phyloP scores from a whole-genome alignment of 2,888 invertebrate genomes.

The Diplolepis rosae region DNA sequence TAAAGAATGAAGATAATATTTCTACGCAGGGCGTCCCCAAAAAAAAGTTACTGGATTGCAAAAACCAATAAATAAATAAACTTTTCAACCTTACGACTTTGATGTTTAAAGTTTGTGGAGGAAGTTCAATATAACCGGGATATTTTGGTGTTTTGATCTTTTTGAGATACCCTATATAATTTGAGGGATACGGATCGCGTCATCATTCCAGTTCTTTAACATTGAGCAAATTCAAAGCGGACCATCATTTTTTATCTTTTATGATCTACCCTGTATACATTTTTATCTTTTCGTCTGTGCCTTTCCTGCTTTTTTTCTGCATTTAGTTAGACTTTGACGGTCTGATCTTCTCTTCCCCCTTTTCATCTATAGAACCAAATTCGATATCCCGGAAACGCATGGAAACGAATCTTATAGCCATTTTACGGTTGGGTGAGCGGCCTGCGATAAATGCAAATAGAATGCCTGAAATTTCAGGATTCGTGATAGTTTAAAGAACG shows the following conservation, averaged over 20 bases:
- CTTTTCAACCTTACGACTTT: too few relatives aligned
- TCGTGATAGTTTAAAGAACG: slow-evolving; percentile 2
- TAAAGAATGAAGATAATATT: too few relatives aligned
- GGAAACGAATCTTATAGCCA: background rate
- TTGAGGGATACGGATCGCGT: background rate
- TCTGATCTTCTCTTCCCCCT: background rate
- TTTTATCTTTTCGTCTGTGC: background rate
- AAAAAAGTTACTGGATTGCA: too few relatives aligned
- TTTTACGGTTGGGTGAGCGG: slow-evolving; percentile 3
- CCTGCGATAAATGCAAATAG: slow-evolving; percentile 5
- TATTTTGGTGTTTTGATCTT: too few relatives aligned
- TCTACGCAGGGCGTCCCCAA: too few relatives aligned
- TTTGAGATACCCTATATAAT: background rate
- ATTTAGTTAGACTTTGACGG: background rate
- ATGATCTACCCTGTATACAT: background rate
- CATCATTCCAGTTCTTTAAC: background rate
- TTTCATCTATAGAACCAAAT: background rate
- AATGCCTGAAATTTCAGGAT: background rate
- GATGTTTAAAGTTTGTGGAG: too few relatives aligned
- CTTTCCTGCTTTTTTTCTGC: background rate
- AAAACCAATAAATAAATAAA: too few relatives aligned
- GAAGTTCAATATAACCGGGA: too few relatives aligned
- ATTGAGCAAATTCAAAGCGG: background rate
- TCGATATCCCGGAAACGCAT: background rate
- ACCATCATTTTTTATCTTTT: background rate